phyloP scores from a whole-genome alignment of 2,113 vertebrate species.

The Calyptomena viridis region DNA sequence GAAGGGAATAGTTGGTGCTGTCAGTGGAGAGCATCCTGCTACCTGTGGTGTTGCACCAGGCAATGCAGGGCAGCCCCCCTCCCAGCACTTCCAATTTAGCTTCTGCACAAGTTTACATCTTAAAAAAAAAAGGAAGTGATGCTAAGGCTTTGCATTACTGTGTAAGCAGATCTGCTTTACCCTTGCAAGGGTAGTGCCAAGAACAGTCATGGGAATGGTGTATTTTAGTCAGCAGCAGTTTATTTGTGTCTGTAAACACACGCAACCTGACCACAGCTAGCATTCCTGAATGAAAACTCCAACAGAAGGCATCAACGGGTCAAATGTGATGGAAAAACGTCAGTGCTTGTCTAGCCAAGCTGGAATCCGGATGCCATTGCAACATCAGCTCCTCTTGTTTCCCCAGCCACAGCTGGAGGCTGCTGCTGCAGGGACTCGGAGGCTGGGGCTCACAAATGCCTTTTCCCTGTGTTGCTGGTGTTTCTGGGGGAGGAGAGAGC shows the following conservation, averaged over 20 bases:
- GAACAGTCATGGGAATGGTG: constrained; percentile 2
- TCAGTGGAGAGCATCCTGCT: background rate
- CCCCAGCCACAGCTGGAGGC: background rate
- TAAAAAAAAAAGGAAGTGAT: background rate
- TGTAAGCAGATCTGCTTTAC: background rate
- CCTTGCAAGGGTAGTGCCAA: background rate
- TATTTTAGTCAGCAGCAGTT: constrained; percentile 25
- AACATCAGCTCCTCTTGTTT: background rate
- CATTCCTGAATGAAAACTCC: constrained; percentile 33
- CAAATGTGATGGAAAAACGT: constrained; percentile 32
- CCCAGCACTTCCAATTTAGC: background rate
- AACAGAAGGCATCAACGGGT: background rate
- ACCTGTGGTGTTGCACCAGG: background rate
- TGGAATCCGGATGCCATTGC: constrained; percentile 25
- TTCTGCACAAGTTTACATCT: background rate
- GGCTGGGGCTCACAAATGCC: background rate
- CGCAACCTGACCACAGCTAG: constrained; percentile 29
- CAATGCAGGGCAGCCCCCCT: background rate
- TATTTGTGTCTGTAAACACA: constrained; percentile 35
- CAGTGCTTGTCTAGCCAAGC: background rate
- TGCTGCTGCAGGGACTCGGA: background rate
- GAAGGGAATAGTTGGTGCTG: background rate
- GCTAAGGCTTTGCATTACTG: background rate
- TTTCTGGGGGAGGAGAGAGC: background rate
- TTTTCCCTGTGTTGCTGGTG: background rate